Base-by-base conservation (phyloP, 2,113 vertebrate species). In the Arizona elegans region DNA sequence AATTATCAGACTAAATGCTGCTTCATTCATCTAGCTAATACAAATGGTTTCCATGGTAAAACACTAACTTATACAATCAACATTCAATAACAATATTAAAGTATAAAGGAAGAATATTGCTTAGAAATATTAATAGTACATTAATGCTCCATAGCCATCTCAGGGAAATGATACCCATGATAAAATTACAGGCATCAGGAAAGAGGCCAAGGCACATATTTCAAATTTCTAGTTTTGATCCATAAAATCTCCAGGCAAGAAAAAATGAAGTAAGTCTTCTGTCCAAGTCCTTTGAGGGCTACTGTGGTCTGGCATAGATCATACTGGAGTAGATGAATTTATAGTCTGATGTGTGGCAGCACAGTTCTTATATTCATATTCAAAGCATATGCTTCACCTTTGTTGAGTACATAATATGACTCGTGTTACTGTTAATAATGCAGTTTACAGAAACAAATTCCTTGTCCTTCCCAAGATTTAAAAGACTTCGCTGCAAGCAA, bases 21-120 rank as follows among this genome's bases (percentile, higher is more conserved):
- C 15, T n/a, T 81, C 6, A 92, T 92, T 91, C 91, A 91, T 0
- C 59, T 50, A 81, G 90, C 93, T 96, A 95, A 95, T 93, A 89
- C 54, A 96, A 95, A 65, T 70, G 70, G 47, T 53, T 7, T 88
- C 92, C 90, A 92, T 92, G 86, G 89, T 54, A 90, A 96, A 93
- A 92, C 94, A 38, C 54, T 62, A 95, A 92, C 94, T 93, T 59
- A 58, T 93, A 96, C 90, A 89, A 93, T 86, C 86, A 96, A 88
- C 85, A 95, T 96, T 95, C 6, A 93, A 93, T 70, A 87, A 94
- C 93, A 91, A 58, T 3, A 11, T 94, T 0, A 38, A 92, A 81
- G 70, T 88, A 15, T 85, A 12, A 85, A 91, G 58, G 21, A 62
- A 29, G 87, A 90, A 94, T 89, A 90, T 26, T 24, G 86, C 52